Evolutionary conservation across 2,888 invertebrate species (phyloP).

Genomic region (Leptinotarsa juncta): DNA sequence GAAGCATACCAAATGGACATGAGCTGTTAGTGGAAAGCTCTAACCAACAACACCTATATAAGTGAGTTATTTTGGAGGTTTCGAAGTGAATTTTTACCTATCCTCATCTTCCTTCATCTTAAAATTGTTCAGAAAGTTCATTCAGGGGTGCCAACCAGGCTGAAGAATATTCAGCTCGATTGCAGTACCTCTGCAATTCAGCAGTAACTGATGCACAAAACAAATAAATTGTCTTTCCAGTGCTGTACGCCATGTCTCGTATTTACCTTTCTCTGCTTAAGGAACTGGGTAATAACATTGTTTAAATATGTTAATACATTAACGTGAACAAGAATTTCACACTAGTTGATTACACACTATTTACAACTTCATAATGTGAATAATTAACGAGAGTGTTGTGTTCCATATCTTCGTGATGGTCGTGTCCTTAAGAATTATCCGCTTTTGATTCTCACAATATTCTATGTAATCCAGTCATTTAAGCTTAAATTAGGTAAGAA

Average conservation of each 20-base stretch:
- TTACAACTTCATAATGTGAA: constrained; percentile 15
- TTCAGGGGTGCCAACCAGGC: too few relatives aligned
- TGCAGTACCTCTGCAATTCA: neutral
- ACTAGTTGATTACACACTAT: constrained; percentile 18
- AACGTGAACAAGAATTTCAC: constrained; percentile 25
- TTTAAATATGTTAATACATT: constrained; percentile 9
- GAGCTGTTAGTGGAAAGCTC: too few relatives aligned
- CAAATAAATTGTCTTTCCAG: constrained; percentile 7
- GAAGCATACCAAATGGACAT: too few relatives aligned
- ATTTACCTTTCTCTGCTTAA: constrained; percentile 22
- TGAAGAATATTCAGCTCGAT: too few relatives aligned
- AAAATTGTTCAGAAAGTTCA: too few relatives aligned
- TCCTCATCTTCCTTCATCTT: too few relatives aligned
- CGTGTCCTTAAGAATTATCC: neutral
- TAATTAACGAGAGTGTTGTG: constrained; percentile 15
- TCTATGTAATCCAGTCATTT: neutral
- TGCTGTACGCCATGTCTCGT: neutral
- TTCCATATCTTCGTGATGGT: constrained; percentile 3
- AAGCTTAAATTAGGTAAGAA: too few relatives aligned
- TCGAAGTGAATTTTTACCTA: too few relatives aligned
- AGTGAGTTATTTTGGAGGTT: too few relatives aligned
- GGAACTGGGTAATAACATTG: constrained; percentile 20
- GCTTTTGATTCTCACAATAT: neutral
- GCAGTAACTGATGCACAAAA: neutral
- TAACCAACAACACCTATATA: too few relatives aligned